phyloP scores from a whole-genome alignment of 2,113 vertebrate genomes.

The Neofelis nebulosa region DNA sequence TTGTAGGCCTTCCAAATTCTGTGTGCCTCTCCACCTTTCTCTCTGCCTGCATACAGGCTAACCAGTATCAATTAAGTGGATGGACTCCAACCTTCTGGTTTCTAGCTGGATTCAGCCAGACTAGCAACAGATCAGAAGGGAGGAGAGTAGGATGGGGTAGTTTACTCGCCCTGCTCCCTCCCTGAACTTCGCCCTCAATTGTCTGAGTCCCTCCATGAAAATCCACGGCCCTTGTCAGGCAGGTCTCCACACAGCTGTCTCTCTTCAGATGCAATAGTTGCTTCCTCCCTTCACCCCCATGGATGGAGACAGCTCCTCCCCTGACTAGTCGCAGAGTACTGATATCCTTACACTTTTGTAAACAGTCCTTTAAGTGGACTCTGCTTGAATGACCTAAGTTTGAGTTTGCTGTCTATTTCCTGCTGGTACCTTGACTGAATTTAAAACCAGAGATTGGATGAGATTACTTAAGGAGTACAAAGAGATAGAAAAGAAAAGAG shows the following conservation, averaged over 20 bases:
- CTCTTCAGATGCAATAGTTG: not conserved
- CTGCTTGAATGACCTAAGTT: not conserved
- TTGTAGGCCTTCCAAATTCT: not conserved
- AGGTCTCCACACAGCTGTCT: not conserved
- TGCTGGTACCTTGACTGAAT: not conserved
- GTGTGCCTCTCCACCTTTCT: not conserved
- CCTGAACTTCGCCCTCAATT: not conserved
- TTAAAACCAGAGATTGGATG: not conserved
- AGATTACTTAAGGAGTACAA: not conserved
- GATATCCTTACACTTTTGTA: not conserved
- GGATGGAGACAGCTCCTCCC: not conserved
- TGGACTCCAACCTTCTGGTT: not conserved
- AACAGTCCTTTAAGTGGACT: not conserved
- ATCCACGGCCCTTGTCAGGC: not conserved
- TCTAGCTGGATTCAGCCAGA: not conserved
- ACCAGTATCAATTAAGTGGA: not conserved
- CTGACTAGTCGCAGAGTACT: not conserved
- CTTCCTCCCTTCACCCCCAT: not conserved
- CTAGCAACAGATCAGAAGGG: not conserved
- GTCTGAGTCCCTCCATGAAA: not conserved
- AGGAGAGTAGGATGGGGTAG: not conserved
- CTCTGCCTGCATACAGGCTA: not conserved
- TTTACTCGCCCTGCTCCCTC: not conserved
- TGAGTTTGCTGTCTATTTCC: not conserved
- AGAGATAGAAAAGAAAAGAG: not conserved